Evolutionary conservation across 1,140 invertebrate genomes (phyloP).

Genomic region (Nasonia vitripennis): DNA sequence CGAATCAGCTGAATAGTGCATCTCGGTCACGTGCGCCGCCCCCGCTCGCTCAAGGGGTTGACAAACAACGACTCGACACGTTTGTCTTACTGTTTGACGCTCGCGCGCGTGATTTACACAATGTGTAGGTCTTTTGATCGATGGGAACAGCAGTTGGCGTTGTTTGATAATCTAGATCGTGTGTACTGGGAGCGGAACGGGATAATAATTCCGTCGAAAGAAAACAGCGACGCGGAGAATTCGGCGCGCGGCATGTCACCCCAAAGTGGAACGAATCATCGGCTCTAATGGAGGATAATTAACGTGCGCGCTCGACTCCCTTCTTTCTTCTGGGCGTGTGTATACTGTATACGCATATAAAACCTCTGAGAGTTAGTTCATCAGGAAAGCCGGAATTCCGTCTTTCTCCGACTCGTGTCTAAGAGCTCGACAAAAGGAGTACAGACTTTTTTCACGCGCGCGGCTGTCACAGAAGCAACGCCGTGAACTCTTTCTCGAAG

Average conservation of each 20-base stretch:
- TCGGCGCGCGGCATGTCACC: neutral
- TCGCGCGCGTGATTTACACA: neutral
- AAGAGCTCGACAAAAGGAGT: too few relatives aligned
- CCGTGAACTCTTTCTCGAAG: too few relatives aligned
- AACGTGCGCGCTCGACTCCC: neutral
- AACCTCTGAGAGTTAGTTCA: neutral
- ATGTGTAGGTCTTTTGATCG: neutral
- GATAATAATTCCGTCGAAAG: conserved; percentile 18
- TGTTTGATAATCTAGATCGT: neutral
- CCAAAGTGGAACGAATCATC: conserved; percentile 27
- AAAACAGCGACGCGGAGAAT: conserved; percentile 13
- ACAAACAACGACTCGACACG: conserved; percentile 13
- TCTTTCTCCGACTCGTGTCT: neutral
- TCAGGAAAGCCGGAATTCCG: conserved; percentile 15
- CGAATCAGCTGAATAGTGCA: neutral
- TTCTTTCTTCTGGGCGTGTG: neutral
- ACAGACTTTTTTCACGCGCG: too few relatives aligned
- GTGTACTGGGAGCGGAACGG: conserved; percentile 29
- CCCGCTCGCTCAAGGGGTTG: neutral
- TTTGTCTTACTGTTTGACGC: neutral
- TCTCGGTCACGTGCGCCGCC: neutral
- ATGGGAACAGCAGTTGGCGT: neutral
- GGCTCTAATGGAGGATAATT: conserved; percentile 40
- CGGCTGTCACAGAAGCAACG: too few relatives aligned
- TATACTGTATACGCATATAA: too few relatives aligned